A percentile compares a stretch with the other conserved stretches of the same genome.
Evolutionary conservation across 2,888 invertebrate species (phyloP).

Genomic region (Diabrotica balteata): DNA sequence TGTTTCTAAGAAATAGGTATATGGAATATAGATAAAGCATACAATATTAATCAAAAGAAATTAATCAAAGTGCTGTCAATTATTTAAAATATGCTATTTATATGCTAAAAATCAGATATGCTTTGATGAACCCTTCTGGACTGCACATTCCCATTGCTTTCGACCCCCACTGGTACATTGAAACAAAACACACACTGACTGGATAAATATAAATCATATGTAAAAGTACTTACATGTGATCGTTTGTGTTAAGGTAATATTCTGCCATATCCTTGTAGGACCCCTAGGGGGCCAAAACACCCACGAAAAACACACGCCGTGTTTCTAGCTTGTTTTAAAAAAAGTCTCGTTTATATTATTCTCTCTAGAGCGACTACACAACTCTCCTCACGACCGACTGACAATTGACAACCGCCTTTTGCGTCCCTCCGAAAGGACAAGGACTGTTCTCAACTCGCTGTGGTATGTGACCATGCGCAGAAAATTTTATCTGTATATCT

Average conservation of each 20-base stretch:
- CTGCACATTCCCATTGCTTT: no score
- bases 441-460: conserved; percentile 5
- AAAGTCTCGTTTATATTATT: conserved; percentile 28
- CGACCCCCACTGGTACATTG: no score
- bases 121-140: no score
- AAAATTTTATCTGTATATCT: no score
- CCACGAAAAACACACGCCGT: conserved; percentile 50
- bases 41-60: no score
- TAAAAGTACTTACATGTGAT: conserved; percentile 38
- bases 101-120: no score
- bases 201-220: no score
- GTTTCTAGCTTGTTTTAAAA: conserved; percentile 38
- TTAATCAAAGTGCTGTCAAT: no score
- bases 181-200: no score
- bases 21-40: no score
- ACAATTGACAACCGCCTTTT: conserved; percentile 30
- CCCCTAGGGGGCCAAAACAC: conserved; percentile 52
- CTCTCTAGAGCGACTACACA: conserved; percentile 2
- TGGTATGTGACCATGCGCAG: conserved; percentile 14
- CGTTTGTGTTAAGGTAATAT: conserved; percentile 47
- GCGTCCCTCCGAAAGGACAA: conserved; percentile 12
- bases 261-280: conserved; percentile 55
- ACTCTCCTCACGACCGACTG: conserved; percentile 34
- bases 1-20: no score
- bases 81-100: no score